Conservation (phyloP, 1,140 invertebrate species). For the Lucilia cuprina region DNA sequence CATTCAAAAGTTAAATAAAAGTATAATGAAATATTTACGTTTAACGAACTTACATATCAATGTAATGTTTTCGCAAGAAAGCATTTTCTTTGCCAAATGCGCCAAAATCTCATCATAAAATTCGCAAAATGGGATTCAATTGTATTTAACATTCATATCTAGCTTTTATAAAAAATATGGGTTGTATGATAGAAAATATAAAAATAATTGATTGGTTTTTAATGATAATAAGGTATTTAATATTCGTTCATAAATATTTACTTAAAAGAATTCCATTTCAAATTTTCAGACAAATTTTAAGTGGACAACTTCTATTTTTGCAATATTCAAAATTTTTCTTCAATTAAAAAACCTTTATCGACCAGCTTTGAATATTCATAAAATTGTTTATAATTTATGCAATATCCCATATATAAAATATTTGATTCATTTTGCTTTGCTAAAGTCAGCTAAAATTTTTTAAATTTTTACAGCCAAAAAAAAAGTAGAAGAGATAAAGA, state of each 20-base stretch:
- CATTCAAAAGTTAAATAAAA: neutral
- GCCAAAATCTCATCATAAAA: conserved; percentile 26
- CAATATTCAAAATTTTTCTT: too few species aligned
- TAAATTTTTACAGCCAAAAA: conserved; percentile 3
- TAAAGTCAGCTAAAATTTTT: conserved; percentile 20
- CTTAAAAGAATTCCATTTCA: too few species aligned
- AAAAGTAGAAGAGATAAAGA: neutral
- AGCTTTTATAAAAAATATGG: neutral
- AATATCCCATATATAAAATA: too few species aligned
- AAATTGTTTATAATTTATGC: too few species aligned
- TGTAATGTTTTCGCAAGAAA: conserved; percentile 21
- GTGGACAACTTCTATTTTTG: too few species aligned
- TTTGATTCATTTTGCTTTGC: neutral
- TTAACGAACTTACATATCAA: conserved; percentile 8
- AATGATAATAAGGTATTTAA: too few species aligned
- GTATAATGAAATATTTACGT: conserved; percentile 13
- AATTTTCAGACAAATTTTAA: too few species aligned
- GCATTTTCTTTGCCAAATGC: conserved; percentile 25
- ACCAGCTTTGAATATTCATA: too few species aligned
- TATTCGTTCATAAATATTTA: too few species aligned
- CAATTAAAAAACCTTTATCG: too few species aligned
- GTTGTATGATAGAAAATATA: neutral
- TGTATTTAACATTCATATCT: neutral
- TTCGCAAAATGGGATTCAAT: neutral
- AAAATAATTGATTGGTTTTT: too few species aligned